Evolutionary conservation across 2,888 invertebrate genomes (phyloP).

Genomic region (Andrena chrysosceles): DNA sequence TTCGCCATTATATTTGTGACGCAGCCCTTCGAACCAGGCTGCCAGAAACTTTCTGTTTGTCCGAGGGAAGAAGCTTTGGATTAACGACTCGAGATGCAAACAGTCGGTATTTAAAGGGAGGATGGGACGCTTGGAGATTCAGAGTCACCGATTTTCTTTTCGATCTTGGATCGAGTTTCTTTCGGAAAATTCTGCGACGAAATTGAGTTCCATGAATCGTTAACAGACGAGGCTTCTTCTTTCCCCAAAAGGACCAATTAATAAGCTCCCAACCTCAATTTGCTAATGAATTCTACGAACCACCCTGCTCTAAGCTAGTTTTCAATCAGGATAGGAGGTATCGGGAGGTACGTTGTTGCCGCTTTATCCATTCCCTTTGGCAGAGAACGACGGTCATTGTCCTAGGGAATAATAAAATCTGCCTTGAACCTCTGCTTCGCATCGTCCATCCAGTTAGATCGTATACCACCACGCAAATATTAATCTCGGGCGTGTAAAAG

Average conservation of each 20-base stretch:
- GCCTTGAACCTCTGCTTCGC: neutral
- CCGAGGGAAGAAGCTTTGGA: slow-evolving; percentile 23
- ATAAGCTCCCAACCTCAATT: too few species aligned
- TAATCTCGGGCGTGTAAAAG: slow-evolving; percentile 43
- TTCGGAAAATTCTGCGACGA: neutral
- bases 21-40: neutral
- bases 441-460: slow-evolving; percentile 17
- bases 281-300: too few species aligned
- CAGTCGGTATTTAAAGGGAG: slow-evolving; percentile 37
- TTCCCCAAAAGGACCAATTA: too few species aligned
- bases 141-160: slow-evolving; percentile 1
- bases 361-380: slow-evolving; percentile 44
- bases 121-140: slow-evolving; percentile 3
- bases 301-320: too few species aligned
- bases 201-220: too few species aligned
- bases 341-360: slow-evolving; percentile 27
- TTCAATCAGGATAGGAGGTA: neutral
- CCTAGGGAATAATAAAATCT: slow-evolving; percentile 53
- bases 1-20: slow-evolving; percentile 35
- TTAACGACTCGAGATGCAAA: slow-evolving; percentile 28
- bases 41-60: slow-evolving; percentile 47
- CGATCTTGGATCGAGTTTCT: slow-evolving; percentile 25
- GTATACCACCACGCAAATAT: slow-evolving; percentile 51
- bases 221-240: too few species aligned
- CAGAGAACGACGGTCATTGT: slow-evolving; percentile 44